These are phyloP conservation scores for Epinotia ramella DNA, from an alignment of 2,888 invertebrate genomes.

Conservation along the genomic window DNA sequence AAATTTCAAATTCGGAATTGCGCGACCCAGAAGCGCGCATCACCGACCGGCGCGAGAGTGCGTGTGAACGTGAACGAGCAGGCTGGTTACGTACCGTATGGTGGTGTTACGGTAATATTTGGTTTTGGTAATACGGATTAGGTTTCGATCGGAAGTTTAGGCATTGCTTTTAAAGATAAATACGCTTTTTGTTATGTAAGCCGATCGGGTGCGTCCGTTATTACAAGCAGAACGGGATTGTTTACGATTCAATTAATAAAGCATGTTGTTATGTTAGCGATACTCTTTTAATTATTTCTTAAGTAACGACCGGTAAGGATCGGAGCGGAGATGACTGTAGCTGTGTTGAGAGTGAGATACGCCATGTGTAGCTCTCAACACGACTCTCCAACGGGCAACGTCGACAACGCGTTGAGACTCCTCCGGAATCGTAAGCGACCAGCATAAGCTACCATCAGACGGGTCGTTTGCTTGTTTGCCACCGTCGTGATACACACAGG, in stretches of 20 bases:
- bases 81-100: slow-evolving; percentile 62
- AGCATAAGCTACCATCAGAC: too few relatives aligned
- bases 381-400: too few relatives aligned
- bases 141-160: slow-evolving; percentile 40
- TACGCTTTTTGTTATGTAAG: slow-evolving; percentile 18
- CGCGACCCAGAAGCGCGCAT: slow-evolving; percentile 68
- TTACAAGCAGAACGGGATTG: slow-evolving; percentile 21
- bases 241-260: slow-evolving; percentile 1
- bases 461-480: too few relatives aligned
- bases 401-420: too few relatives aligned
- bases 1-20: slow-evolving; percentile 55
- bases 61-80: slow-evolving; percentile 53
- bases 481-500: too few relatives aligned
- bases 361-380: too few relatives aligned
- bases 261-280: neutral
- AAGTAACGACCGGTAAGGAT: too few relatives aligned
- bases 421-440: too few relatives aligned
- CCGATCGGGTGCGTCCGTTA: slow-evolving; percentile 17
- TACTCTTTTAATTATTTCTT: too few relatives aligned
- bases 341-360: too few relatives aligned
- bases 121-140: slow-evolving; percentile 53
- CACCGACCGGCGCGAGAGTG: slow-evolving; percentile 70
- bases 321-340: too few relatives aligned
- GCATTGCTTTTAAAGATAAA: slow-evolving; percentile 22
- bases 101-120: slow-evolving; percentile 68